Evolutionary conservation across 1,140 invertebrate genomes (phyloP), one percentile per base, ranked within the genome.

Genomic region (Drosophila neocordata): DNA sequence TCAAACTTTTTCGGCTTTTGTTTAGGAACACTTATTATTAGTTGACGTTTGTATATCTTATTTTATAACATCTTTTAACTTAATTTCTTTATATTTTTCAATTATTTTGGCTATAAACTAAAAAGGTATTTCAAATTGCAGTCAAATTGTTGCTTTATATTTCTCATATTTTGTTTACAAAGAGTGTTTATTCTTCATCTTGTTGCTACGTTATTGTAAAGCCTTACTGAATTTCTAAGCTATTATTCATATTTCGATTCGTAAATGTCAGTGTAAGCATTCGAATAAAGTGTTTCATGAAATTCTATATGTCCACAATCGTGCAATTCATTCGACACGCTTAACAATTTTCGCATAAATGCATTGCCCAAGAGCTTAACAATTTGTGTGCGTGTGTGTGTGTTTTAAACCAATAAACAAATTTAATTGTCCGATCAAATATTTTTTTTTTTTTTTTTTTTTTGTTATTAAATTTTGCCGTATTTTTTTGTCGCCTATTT

Each of bases 341-440:
- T 48, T 48, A 48, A 48, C 41, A 48, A 48, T 48, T 48, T 20
- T 20, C 41, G 15, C 41, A 48, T 48, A 20, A 48, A 48, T 20
- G n/a, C 18, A 20, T 48, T 20, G 41, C 53, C 53, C 15, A 15
- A 56, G 31, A 27, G 53, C 53, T 56, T 56, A 56, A 58, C 31
- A 35, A 38, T 37, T 41, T 55, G 12, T 38, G 11, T 13, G 69
- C 68, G 48, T 68, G 73, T 76, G 69, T 77, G 73, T 41, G 65
- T 68, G 58, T 66, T 67, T 77, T 74, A 77, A 77, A 69, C 71
- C 74, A 77, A 77, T 77, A 77, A 77, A 77, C 74, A 77, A 77
- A 74, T 77, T 77, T 63, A 74, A 73, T 77, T 77, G 71, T 66
- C 48, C 66, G 53, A 70, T 74, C 67, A 58, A 44, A 11, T 61